Evolutionary conservation across 92 coral and sea anemone genomes (phyloP), one percentile per base, ranked within the genome.

Genomic region (Diadumene lineata): DNA sequence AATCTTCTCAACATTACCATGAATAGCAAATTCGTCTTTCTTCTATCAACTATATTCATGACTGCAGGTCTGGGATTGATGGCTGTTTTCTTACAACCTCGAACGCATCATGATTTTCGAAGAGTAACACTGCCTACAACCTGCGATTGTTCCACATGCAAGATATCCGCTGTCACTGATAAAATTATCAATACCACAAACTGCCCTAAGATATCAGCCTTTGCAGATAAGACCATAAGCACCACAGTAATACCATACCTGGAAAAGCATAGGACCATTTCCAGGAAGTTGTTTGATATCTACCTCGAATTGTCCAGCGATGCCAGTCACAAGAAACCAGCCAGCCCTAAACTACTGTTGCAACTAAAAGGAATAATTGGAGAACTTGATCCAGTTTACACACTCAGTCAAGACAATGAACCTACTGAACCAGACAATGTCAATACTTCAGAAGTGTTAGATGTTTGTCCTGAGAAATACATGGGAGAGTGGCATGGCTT

Each of bases 401-500:
- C 11, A 60, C 78, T 73, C 18, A 73, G 78, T 21, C 46, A 73
- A 55, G 55, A 33, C 21, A 62, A 73, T 7, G 60, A 29, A 25
- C 28, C 55, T n/a, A 29, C 56, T 29, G 64, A 51, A 2, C 18
- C 30, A 22, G n/a, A 55, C 10, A 15, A 60, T 22, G 27, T 27
- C 34, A 50, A 25, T 31, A 29, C 46, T 29, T 31, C 56, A 0
- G 16, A 17, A 28, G 22, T 75, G 26, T 56, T 81, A 19, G 86
- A 81, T 31, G 86, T 81, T 0, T 81, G 86, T 31, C 86, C 86
- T 0, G 86, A 81, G 21, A 67, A 81, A 34, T 81, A 67, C 17
- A 11, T 68, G 62, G 86, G 86, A 19, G 38, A 34, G 13, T 74
- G 67, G 33, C 67, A 43, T 28, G 86, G 81, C 10, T 81, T 74